Conservation (phyloP, 2,797 vertebrate species). For the Carduelis carduelis region DNA sequence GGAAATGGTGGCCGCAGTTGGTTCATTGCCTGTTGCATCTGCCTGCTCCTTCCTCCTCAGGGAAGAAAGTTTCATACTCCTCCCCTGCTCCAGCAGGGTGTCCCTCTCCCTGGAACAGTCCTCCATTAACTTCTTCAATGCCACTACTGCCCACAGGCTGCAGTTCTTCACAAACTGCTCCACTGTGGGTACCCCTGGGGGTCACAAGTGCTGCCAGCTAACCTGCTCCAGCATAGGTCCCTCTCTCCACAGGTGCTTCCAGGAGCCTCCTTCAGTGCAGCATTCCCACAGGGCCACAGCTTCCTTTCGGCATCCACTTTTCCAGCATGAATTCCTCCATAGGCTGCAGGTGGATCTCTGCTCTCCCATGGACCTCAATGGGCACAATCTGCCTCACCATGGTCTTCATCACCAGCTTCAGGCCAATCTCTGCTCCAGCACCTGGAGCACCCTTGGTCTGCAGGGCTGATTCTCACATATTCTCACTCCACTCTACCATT, state of each 20-base stretch:
- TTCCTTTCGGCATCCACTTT: neutral
- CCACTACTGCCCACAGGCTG: neutral
- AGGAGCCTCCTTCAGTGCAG: neutral
- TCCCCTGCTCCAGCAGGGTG: neutral
- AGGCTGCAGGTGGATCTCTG: neutral
- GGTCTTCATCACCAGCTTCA: neutral
- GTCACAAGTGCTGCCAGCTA: neutral
- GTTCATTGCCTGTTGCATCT: neutral
- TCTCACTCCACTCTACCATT: neutral
- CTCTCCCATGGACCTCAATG: neutral
- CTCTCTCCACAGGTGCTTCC: neutral
- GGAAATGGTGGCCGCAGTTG: neutral
- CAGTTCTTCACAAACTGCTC: neutral
- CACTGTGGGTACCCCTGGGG: accelerated
- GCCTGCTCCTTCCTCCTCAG: neutral
- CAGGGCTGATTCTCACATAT: neutral
- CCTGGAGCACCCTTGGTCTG: neutral
- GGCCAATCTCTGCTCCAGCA: accelerated
- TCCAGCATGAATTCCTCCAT: neutral
- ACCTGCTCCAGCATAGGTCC: accelerated
- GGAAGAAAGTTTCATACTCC: neutral
- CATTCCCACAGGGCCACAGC: neutral
- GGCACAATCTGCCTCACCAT: neutral
- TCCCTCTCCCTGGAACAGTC: neutral
- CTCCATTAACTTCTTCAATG: neutral